phyloP scores from a whole-genome alignment of 2,888 invertebrate species.

The Aelia acuminata region DNA sequence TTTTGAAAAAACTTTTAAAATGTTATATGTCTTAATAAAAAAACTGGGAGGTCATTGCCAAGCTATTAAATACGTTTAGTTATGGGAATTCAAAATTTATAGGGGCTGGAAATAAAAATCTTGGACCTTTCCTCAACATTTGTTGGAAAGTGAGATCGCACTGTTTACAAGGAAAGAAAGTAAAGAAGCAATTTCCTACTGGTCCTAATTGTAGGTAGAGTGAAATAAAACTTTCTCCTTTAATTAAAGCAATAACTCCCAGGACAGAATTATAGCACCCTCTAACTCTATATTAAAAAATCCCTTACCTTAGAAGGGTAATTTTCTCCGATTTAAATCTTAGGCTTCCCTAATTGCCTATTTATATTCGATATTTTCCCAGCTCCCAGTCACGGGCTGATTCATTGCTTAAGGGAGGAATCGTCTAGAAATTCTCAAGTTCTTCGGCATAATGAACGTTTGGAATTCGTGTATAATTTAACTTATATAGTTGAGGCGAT shows the following conservation, averaged over 20 bases:
- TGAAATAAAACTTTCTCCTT: constrained; percentile 11
- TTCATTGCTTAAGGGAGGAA: background rate
- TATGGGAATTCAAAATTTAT: background rate
- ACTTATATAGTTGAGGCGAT: too few relatives aligned
- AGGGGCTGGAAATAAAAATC: background rate
- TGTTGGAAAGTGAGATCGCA: background rate
- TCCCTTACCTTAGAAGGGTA: background rate
- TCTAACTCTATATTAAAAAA: background rate
- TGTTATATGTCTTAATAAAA: too few relatives aligned
- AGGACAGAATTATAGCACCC: background rate
- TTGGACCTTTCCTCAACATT: background rate
- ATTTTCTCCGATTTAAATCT: constrained; percentile 16
- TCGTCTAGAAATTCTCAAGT: background rate
- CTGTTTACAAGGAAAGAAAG: background rate
- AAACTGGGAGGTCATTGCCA: too few relatives aligned
- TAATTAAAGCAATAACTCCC: constrained; percentile 36
- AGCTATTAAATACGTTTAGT: too few relatives aligned
- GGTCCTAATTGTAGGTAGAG: constrained; percentile 22
- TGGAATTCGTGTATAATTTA: too few relatives aligned
- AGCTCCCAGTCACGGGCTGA: background rate
- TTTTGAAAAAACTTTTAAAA: too few relatives aligned
- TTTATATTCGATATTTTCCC: background rate
- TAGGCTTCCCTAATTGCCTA: background rate
- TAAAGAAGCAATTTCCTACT: background rate
- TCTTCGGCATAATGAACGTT: background rate